Evolutionary conservation across 30 jellyfish, hydroid and myxozoan genomes (phyloP).

Genomic region (Pseudorhiza aurosa): DNA sequence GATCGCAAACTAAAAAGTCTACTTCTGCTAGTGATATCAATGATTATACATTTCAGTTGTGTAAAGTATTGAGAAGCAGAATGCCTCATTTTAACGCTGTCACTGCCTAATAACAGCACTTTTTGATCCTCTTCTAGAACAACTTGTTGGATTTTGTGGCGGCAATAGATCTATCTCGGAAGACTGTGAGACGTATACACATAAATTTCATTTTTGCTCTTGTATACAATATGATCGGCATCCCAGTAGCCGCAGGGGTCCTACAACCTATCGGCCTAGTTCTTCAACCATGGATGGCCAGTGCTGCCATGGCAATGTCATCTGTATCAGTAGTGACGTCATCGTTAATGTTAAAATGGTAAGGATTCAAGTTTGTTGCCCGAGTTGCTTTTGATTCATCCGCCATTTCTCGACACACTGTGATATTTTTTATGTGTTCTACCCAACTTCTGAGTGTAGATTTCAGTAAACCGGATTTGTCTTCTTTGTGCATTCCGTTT

Average conservation of each 20-base stretch:
- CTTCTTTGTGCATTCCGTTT: background rate
- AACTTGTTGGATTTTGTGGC: conserved; percentile 95
- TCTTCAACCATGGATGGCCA: conserved; percentile 99
- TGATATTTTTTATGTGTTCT: background rate
- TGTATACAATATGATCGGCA: conserved; percentile 91
- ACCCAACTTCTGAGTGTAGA: background rate
- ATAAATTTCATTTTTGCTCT: conserved; percentile 94
- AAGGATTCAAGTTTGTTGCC: background rate
- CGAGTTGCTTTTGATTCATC: background rate
- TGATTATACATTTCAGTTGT: no score
- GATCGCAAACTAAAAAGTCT: no score
- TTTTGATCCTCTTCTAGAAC: conserved; percentile 58
- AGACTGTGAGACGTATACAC: conserved; percentile 86
- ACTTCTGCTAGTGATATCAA: no score
- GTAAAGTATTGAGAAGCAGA: no score
- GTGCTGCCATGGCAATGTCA: conserved; percentile 99
- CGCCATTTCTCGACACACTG: background rate
- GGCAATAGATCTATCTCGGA: conserved; percentile 91
- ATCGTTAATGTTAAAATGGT: conserved; percentile 96
- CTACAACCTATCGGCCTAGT: conserved; percentile 91
- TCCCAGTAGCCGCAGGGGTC: conserved; percentile 99
- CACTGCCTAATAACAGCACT: no score
- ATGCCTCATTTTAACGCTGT: no score
- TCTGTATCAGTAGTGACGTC: conserved; percentile 98
- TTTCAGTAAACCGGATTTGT: no score